A percentile compares a stretch with the other conserved stretches of the same genome.
Conservation (phyloP, 92 coral and sea anemone genomes). For the Zoanthus sansibaricus region DNA sequence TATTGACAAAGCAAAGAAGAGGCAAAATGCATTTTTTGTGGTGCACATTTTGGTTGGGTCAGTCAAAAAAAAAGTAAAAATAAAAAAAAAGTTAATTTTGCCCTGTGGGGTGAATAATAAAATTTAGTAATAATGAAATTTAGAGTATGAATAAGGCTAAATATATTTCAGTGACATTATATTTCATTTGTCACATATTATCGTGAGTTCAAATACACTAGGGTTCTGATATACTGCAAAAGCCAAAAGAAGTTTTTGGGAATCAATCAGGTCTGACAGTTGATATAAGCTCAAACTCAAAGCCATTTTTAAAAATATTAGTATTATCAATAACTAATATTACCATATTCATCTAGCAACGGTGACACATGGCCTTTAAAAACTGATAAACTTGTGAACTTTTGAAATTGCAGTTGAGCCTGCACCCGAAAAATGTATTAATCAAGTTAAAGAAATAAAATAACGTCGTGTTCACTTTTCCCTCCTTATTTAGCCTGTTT, state of each 20-base stretch:
- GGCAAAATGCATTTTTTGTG: background rate
- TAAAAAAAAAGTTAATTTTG: background rate
- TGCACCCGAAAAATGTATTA: background rate
- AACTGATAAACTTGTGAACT: constrained; percentile 8
- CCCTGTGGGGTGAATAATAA: background rate
- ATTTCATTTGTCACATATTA: background rate
- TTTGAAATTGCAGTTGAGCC: background rate
- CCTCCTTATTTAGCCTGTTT: background rate
- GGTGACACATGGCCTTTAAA: background rate
- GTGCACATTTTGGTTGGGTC: background rate
- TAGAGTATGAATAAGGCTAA: background rate
- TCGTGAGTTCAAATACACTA: background rate
- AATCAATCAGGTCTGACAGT: background rate
- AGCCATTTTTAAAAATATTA: background rate
- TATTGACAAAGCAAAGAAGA: background rate
- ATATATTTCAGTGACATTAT: background rate
- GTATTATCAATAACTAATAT: background rate
- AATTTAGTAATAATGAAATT: background rate
- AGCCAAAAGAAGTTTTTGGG: background rate
- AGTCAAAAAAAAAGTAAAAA: background rate
- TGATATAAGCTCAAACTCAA: background rate
- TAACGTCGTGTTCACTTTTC: background rate
- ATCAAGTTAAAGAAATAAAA: too few relatives aligned
- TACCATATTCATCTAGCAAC: background rate
- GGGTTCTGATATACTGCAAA: background rate